phyloP scores from a whole-genome alignment of 2,113 vertebrate genomes.

The Megalops atlanticus region DNA sequence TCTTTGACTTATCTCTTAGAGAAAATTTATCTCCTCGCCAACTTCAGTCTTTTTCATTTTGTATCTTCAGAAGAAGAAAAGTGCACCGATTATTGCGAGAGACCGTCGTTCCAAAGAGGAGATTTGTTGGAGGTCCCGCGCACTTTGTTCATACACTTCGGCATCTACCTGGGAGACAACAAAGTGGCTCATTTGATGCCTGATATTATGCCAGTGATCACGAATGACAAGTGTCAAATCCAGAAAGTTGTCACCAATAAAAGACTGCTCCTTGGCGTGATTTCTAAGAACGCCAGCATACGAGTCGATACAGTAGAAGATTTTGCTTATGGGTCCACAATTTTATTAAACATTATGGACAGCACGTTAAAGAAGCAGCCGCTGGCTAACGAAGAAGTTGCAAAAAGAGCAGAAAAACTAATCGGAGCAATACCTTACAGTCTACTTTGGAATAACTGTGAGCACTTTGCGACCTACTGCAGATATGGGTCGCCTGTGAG shows the following conservation, averaged over 20 bases:
- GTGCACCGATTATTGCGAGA: conserved; percentile 45
- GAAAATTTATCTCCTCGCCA: conserved; percentile 78
- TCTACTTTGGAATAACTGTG: conserved; percentile 97
- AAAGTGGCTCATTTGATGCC: conserved; percentile 94
- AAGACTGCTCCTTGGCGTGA: conserved; percentile 85
- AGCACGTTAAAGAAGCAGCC: conserved; percentile 63
- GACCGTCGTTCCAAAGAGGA: conserved; percentile 73
- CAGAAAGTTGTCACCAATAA: conserved; percentile 84
- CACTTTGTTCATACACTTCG: conserved; percentile 90
- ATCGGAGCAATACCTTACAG: conserved; percentile 84
- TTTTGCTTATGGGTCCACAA: conserved; percentile 85
- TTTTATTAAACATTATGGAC: conserved; percentile 87
- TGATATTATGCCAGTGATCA: conserved; percentile 84
- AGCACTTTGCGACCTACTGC: conserved; percentile 94
- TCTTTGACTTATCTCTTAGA: conserved; percentile 77
- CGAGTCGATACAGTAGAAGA: conserved; percentile 93
- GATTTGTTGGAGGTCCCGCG: conserved; percentile 92
- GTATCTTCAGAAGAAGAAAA: conserved; percentile 42
- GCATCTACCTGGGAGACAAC: conserved; percentile 90
- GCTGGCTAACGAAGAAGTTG: conserved; percentile 80
- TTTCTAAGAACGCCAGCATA: conserved; percentile 80
- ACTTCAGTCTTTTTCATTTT: conserved; percentile 67
- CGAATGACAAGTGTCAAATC: conserved; percentile 64
- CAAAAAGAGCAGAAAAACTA: conserved; percentile 81
- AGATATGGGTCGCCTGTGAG: conserved; percentile 82